Evolutionary conservation across 2,113 vertebrate species (phyloP).

Genomic region (Crotophaga sulcirostris): DNA sequence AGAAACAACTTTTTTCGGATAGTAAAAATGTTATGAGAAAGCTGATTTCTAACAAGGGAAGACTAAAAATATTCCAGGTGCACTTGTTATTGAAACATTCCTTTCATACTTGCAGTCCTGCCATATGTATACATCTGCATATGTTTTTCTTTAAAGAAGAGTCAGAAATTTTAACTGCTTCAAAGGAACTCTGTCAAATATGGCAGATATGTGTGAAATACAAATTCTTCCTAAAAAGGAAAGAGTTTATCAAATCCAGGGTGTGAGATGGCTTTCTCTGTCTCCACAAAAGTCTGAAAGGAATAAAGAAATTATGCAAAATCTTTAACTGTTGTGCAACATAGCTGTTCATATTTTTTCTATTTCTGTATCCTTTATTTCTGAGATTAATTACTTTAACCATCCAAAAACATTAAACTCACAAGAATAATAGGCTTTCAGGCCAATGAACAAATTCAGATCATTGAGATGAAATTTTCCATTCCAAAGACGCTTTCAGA

Average conservation of each 20-base stretch:
- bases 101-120: not conserved
- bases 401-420: not conserved
- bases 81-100: not conserved
- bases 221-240: not conserved
- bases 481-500: not conserved
- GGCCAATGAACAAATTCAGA: not conserved
- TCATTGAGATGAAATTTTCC: not conserved
- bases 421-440: not conserved
- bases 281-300: not conserved
- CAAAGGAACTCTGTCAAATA: not conserved
- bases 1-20: not conserved
- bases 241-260: not conserved
- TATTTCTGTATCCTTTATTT: not conserved
- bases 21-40: not conserved
- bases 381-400: not conserved
- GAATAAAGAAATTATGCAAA: not conserved
- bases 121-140: accelerated
- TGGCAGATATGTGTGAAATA: not conserved
- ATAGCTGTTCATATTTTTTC: not conserved
- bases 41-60: not conserved
- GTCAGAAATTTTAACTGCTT: not conserved
- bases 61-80: not conserved
- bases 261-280: not conserved
- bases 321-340: not conserved
- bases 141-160: not conserved